A percentile compares a stretch with the other conserved stretches of the same genome.
Conservation (phyloP, 2,113 vertebrate genomes). For the human (Homo sapiens) region GRCh38 chr1:65314001-65314500, state of each 20-base stretch:
- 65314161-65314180: background rate
- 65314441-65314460: background rate
- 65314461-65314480: conserved; percentile 1
- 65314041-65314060: background rate
- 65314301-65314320: background rate
- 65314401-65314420: background rate
- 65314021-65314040: background rate
- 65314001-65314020: background rate
- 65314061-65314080: background rate
- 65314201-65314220: background rate
- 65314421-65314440: background rate
- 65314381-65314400: background rate
- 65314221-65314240: background rate
- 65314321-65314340: background rate
- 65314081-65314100: background rate
- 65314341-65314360: background rate
- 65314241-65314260: background rate
- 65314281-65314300: background rate
- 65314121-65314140: background rate
- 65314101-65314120: background rate
- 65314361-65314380: background rate
- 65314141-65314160: background rate
- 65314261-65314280: conserved; percentile 5
- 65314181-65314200: background rate
- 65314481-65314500: background rate